A percentile compares a stretch with the other conserved stretches of the same genome.
Evolutionary conservation across 2,113 vertebrate species (phyloP).

Genomic region (Bufo gargarizans): DNA sequence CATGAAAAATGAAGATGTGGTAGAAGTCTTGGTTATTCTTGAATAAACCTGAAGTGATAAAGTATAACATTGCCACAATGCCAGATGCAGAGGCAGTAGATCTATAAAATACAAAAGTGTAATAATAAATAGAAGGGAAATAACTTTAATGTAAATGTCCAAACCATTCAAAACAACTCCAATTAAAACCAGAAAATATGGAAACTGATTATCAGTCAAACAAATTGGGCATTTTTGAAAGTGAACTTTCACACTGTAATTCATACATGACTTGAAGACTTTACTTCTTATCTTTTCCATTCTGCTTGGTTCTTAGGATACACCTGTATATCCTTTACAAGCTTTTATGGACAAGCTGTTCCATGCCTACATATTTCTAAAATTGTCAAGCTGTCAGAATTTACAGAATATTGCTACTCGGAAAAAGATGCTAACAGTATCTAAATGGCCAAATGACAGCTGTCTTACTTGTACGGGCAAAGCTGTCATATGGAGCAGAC

Average conservation of each 20-base stretch:
- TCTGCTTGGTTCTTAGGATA: not conserved
- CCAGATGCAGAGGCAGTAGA: not conserved
- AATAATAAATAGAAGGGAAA: not conserved
- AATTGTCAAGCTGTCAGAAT: constrained; percentile 34
- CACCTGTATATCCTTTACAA: not conserved
- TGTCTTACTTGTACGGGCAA: not conserved
- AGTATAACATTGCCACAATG: not conserved
- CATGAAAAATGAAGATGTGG: no score
- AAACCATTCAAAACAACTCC: not conserved
- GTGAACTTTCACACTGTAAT: not conserved
- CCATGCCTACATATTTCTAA: constrained; percentile 43
- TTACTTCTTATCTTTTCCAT: not conserved
- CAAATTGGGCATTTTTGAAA: not conserved
- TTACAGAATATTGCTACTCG: constrained; percentile 24
- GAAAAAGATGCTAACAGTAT: constrained; percentile 21
- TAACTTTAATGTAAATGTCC: not conserved
- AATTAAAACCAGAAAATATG: not conserved
- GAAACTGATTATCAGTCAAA: not conserved
- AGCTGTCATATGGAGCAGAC: constrained; percentile 8
- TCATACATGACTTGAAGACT: not conserved
- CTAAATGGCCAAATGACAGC: constrained; percentile 44
- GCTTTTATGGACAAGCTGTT: constrained; percentile 34
- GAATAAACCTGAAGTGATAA: not conserved
- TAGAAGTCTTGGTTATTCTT: not conserved
- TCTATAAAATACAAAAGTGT: not conserved